Conservation (phyloP, 2,888 invertebrate genomes). For the Eristalis pertinax region DNA sequence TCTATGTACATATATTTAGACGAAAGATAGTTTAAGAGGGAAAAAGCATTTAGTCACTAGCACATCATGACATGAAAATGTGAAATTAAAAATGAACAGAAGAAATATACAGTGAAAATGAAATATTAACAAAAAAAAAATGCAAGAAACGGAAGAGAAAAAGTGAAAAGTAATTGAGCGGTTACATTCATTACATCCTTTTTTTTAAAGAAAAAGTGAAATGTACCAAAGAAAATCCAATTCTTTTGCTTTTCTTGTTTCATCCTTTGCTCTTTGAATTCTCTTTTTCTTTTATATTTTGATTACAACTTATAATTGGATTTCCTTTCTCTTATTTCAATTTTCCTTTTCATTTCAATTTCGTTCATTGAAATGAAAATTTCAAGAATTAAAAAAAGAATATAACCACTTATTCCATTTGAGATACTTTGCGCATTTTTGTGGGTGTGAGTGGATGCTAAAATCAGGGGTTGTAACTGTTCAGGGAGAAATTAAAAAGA, state of each 20-base stretch:
- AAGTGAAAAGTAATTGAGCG: slow-evolving; percentile 43
- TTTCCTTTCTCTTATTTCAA: slow-evolving; percentile 32
- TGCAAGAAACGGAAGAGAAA: neutral
- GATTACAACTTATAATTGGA: slow-evolving; percentile 52
- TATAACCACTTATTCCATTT: slow-evolving; percentile 46
- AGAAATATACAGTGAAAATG: slow-evolving; percentile 33
- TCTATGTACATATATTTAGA: slow-evolving; percentile 51
- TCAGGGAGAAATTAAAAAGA: slow-evolving; percentile 13
- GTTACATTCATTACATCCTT: neutral
- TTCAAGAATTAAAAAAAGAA: slow-evolving; percentile 7
- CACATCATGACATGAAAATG: slow-evolving; percentile 54
- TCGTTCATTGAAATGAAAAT: slow-evolving; percentile 12
- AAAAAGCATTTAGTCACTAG: slow-evolving; percentile 68
- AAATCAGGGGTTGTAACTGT: slow-evolving; percentile 21
- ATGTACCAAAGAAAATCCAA: slow-evolving; percentile 52
- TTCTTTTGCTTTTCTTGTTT: slow-evolving; percentile 2
- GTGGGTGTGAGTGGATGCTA: neutral
- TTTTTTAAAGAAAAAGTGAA: slow-evolving; percentile 4
- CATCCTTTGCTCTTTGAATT: neutral
- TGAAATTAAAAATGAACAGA: neutral
- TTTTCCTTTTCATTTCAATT: slow-evolving; percentile 4
- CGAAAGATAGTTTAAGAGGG: slow-evolving; percentile 66
- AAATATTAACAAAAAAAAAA: slow-evolving; percentile 29
- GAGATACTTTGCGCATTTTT: slow-evolving; percentile 24
- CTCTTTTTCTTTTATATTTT: slow-evolving; percentile 31